phyloP scores from a whole-genome alignment of 2,888 invertebrate genomes.

The Trichogramma evanescens region DNA sequence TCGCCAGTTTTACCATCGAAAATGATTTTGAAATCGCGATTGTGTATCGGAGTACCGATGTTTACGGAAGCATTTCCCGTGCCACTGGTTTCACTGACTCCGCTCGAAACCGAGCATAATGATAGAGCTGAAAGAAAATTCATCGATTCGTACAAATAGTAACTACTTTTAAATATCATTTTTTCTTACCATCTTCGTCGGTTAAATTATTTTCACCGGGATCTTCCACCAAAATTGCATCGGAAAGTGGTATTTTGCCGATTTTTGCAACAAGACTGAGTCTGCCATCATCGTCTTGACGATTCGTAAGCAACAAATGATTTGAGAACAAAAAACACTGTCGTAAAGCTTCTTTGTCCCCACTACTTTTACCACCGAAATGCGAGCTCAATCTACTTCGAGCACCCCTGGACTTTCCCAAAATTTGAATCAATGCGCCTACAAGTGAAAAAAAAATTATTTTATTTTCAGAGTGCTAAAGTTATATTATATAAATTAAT shows the following conservation, averaged over 20 bases:
- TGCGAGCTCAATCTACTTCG: constrained; percentile 54
- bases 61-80: constrained; percentile 29
- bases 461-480: not conserved
- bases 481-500: not conserved
- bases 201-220: constrained; percentile 60
- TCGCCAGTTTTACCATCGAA: constrained; percentile 57
- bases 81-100: constrained; percentile 47
- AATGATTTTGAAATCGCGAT: constrained; percentile 66
- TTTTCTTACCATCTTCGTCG: constrained; percentile 60
- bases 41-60: constrained; percentile 48
- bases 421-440: constrained; percentile 73
- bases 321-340: constrained; percentile 89
- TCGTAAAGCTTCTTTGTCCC: constrained; percentile 64
- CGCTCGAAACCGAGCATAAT: constrained; percentile 54
- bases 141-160: not conserved
- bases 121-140: constrained; percentile 46
- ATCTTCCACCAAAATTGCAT: constrained; percentile 81
- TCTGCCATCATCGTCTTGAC: constrained; percentile 71
- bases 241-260: constrained; percentile 75
- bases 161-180: not conserved
- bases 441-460: constrained; percentile 20
- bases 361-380: constrained; percentile 49
- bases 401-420: constrained; percentile 54
- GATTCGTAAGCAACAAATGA: constrained; percentile 77
- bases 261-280: constrained; percentile 78